Evolutionary conservation across 2,113 vertebrate genomes (phyloP).

Genomic region (Sturnus vulgaris): DNA sequence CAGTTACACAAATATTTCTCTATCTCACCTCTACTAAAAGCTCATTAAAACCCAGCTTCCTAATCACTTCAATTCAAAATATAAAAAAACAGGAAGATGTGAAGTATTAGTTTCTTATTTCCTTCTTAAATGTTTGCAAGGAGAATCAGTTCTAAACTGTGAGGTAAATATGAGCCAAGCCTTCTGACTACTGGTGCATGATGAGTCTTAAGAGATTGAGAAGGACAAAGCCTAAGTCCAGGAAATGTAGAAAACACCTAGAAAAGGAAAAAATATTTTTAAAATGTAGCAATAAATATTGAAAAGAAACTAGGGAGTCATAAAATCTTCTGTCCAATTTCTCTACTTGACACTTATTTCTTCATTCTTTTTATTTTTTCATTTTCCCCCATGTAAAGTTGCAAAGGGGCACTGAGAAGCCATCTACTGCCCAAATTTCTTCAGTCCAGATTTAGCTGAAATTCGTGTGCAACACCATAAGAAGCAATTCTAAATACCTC

Average conservation of each 20-base stretch:
- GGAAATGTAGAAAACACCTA: neutral
- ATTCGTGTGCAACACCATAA: neutral
- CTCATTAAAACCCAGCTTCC: neutral
- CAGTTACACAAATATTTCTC: neutral
- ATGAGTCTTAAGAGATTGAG: neutral
- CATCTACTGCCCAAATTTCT: neutral
- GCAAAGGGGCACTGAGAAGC: neutral
- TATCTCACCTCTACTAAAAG: neutral
- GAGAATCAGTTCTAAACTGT: neutral
- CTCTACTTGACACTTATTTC: neutral
- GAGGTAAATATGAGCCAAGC: neutral
- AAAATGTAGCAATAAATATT: neutral
- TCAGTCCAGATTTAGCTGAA: neutral
- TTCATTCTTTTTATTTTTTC: no score
- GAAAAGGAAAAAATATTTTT: neutral
- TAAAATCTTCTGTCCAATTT: neutral
- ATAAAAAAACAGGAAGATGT: neutral
- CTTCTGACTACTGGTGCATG: neutral
- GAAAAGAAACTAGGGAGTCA: neutral
- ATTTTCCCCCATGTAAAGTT: neutral
- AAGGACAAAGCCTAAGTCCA: neutral
- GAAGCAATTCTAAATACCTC: neutral
- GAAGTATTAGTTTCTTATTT: neutral
- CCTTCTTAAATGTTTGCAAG: neutral
- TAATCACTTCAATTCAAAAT: neutral